phyloP scores from a whole-genome alignment of 53 echinoderm and acorn worm species.

The Pentamera pediparva region DNA sequence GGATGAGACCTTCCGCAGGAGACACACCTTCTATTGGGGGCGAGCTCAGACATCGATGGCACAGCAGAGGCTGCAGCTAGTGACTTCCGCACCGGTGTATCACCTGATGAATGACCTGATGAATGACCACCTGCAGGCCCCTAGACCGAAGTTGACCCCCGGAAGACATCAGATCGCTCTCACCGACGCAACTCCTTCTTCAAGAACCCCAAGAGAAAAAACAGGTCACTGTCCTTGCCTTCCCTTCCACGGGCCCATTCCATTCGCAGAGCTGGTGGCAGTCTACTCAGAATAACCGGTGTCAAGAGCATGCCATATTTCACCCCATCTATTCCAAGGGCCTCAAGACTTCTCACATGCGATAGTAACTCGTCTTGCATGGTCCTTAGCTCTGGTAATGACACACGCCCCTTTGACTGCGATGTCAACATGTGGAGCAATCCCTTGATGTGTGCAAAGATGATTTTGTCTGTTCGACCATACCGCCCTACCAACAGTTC shows the following conservation, averaged over 20 bases:
- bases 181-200: background rate
- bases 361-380: background rate
- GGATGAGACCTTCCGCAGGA: background rate
- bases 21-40: background rate
- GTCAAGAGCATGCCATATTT: background rate
- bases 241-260: constrained; percentile 1
- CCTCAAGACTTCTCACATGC: background rate
- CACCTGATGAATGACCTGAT: too few relatives aligned
- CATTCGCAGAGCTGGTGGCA: background rate
- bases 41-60: background rate
- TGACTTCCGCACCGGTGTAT: background rate
- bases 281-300: background rate
- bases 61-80: background rate
- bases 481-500: too few relatives aligned
- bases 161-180: background rate
- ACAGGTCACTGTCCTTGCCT: background rate
- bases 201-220: background rate
- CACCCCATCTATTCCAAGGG: background rate
- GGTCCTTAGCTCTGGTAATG: background rate
- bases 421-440: background rate
- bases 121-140: background rate
- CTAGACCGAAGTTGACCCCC: background rate
- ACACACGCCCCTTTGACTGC: background rate
- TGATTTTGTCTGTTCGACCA: background rate
- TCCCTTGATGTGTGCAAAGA: background rate